These are phyloP conservation scores for Drosophila emarginata DNA, from an alignment of 2,888 invertebrate genomes.

Conservation along the genomic window DNA sequence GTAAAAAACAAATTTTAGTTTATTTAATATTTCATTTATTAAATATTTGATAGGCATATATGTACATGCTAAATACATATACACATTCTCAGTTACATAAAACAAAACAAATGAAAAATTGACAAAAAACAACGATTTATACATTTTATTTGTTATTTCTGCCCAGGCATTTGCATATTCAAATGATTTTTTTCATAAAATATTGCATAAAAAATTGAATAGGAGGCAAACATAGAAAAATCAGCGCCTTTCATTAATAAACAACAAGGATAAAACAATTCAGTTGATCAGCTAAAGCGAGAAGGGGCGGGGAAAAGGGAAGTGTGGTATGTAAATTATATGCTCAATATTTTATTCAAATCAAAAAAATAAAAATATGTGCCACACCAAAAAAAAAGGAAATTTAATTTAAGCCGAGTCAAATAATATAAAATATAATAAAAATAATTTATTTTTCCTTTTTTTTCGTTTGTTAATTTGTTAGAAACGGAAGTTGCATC, in stretches of 20 bases:
- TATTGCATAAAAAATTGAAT: conserved; percentile 18
- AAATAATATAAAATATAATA: too few relatives aligned
- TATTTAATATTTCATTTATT: conserved; percentile 66
- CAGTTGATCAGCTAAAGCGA: neutral
- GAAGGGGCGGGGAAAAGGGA: neutral
- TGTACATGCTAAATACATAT: conserved; percentile 16
- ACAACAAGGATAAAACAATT: neutral
- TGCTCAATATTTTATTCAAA: neutral
- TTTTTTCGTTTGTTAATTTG: neutral
- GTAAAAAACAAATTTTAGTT: conserved; percentile 55
- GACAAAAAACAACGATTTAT: conserved; percentile 35
- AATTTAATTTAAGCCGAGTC: neutral
- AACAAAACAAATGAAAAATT: conserved; percentile 31
- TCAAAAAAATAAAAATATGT: too few relatives aligned
- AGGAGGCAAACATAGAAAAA: conserved; percentile 14
- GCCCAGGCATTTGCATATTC: conserved; percentile 71
- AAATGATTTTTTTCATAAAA: conserved; percentile 62
- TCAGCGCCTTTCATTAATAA: conserved; percentile 13
- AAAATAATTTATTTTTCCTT: neutral
- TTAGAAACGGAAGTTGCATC: neutral
- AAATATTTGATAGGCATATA: conserved; percentile 61
- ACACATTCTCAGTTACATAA: conserved; percentile 55
- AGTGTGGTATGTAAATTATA: neutral
- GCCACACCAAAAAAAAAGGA: too few relatives aligned
- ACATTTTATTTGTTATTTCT: conserved; percentile 17